A percentile compares a stretch with the other conserved stretches of the same genome.
Evolutionary conservation across 2,888 invertebrate genomes (phyloP).

Genomic region (Ophonus ardosiacus): DNA sequence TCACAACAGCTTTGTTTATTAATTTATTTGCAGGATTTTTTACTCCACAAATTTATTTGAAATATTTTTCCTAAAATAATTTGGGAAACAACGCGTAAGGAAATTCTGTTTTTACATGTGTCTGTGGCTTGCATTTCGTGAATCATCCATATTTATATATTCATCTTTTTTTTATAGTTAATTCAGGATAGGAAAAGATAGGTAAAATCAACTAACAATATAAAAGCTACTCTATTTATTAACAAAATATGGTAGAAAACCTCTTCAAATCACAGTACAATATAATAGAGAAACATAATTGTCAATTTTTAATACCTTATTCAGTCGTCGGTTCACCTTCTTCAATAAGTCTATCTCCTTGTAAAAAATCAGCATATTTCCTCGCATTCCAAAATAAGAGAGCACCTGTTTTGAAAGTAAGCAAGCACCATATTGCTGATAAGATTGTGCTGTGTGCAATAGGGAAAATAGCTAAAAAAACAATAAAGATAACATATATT

Average conservation of each 20-base stretch:
- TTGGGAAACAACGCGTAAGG: no score
- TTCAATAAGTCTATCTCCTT: slow-evolving; percentile 32
- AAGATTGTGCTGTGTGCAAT: slow-evolving; percentile 76
- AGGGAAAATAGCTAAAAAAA: slow-evolving; percentile 75
- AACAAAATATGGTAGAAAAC: slow-evolving; percentile 3
- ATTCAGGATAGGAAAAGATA: background rate
- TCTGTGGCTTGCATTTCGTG: no score
- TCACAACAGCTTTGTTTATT: no score
- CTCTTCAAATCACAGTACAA: slow-evolving; percentile 7
- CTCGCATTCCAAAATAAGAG: slow-evolving; percentile 76
- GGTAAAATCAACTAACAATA: background rate
- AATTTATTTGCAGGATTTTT: no score
- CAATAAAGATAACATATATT: background rate
- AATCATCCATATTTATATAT: no score
- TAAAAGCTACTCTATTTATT: background rate
- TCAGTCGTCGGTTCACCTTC: background rate
- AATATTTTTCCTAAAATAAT: no score
- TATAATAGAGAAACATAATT: background rate
- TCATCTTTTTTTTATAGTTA: no score
- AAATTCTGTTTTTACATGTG: no score
- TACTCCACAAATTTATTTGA: no score
- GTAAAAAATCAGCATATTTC: slow-evolving; percentile 74
- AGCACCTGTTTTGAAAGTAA: slow-evolving; percentile 78
- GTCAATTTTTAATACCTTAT: background rate
- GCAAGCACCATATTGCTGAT: slow-evolving; percentile 77